phyloP scores from a whole-genome alignment of 2,888 invertebrate species.

The Xanthorhoe spadicearia region DNA sequence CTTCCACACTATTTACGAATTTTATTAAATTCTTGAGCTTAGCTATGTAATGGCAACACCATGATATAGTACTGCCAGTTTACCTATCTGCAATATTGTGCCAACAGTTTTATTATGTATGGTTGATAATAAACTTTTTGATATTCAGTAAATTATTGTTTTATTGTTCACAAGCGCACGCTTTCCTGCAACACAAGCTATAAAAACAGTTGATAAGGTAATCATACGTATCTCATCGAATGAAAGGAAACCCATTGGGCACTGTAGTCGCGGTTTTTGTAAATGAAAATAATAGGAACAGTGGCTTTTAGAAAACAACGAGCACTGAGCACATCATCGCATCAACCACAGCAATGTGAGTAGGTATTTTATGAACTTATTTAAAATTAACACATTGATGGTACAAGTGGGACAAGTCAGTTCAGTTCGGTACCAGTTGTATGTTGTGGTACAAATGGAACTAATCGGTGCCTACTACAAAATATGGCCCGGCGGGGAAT shows the following conservation, averaged over 20 bases:
- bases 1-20: conserved; percentile 34
- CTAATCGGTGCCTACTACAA: too few species aligned
- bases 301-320: neutral
- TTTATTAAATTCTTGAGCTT: conserved; percentile 53
- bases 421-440: too few species aligned
- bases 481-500: too few species aligned
- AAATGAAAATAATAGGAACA: neutral
- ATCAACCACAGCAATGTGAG: conserved; percentile 6
- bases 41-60: conserved; percentile 45
- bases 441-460: too few species aligned
- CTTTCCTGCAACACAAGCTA: conserved; percentile 20
- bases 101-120: conserved; percentile 74
- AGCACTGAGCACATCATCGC: neutral
- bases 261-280: neutral
- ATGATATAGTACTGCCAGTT: conserved; percentile 56
- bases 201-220: neutral
- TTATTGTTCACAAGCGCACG: conserved; percentile 45
- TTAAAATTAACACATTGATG: too few species aligned
- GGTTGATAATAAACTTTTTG: conserved; percentile 78
- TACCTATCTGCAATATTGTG: conserved; percentile 68
- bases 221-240: neutral
- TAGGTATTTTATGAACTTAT: neutral
- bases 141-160: conserved; percentile 62
- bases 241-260: neutral
- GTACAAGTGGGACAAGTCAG: too few species aligned